phyloP scores from a whole-genome alignment of 2,113 vertebrate species.

The Pleuronectes platessa region DNA sequence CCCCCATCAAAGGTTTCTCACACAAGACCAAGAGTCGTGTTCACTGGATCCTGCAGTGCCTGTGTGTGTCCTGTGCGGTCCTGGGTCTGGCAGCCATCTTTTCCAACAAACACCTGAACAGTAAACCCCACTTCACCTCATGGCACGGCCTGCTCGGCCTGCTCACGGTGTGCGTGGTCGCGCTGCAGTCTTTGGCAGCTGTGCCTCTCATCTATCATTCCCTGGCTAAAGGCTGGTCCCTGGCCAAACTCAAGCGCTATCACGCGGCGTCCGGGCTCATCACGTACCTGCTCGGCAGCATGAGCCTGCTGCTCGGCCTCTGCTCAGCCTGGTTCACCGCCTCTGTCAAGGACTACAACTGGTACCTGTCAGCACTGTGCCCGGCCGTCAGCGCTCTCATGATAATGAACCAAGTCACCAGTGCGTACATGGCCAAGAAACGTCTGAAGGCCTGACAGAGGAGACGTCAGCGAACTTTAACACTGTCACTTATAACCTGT shows the following conservation, averaged over 20 bases:
- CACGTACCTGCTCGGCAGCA: constrained; percentile 88
- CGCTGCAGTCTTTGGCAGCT: constrained; percentile 85
- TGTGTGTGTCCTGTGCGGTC: constrained; percentile 84
- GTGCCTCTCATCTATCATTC: constrained; percentile 89
- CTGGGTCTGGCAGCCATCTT: constrained; percentile 86
- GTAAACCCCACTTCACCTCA: constrained; percentile 90
- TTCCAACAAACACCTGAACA: constrained; percentile 91
- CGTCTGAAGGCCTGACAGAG: constrained; percentile 87
- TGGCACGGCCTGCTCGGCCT: constrained; percentile 92
- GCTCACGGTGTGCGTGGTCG: constrained; percentile 82
- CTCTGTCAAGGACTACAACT: constrained; percentile 79
- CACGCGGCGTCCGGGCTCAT: constrained; percentile 91
- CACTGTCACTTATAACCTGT: too few relatives aligned
- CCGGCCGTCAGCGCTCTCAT: constrained; percentile 86
- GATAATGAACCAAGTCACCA: constrained; percentile 95
- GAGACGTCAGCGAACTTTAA: too few relatives aligned
- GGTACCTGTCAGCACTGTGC: constrained; percentile 90
- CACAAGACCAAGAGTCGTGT: constrained; percentile 88
- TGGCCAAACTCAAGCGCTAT: constrained; percentile 93
- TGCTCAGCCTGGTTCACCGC: constrained; percentile 91
- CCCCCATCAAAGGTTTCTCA: constrained; percentile 82
- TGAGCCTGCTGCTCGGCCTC: constrained; percentile 90
- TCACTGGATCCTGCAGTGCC: constrained; percentile 91
- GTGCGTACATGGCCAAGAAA: constrained; percentile 91
- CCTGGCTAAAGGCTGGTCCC: constrained; percentile 89